Evolutionary conservation across 2,888 invertebrate genomes (phyloP).

Genomic region (Gandaritis pyraliata): DNA sequence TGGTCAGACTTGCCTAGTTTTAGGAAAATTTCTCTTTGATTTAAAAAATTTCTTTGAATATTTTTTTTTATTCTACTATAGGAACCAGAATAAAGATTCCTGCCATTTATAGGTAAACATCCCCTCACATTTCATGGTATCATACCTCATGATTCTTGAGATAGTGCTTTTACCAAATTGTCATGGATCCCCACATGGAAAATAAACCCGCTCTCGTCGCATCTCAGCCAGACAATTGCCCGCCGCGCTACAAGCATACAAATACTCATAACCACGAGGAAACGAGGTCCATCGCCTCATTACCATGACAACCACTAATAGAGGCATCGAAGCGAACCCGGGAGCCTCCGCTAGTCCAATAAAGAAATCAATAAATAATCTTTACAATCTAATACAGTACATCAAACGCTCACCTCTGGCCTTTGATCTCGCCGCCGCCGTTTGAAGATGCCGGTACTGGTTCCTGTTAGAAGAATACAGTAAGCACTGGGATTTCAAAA

Average conservation of each 20-base stretch:
- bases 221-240: background rate
- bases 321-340: slow-evolving; percentile 24
- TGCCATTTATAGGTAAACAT: too few species aligned
- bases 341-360: slow-evolving; percentile 34
- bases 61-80: too few species aligned
- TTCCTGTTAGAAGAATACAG: slow-evolving; percentile 66
- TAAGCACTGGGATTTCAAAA: slow-evolving; percentile 59
- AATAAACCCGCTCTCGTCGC: background rate
- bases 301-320: slow-evolving; percentile 27
- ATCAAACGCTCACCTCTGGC: slow-evolving; percentile 36
- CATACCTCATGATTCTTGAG: too few species aligned
- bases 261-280: background rate
- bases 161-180: too few species aligned
- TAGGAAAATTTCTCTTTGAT: too few species aligned
- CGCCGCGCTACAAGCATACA: background rate
- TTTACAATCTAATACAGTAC: slow-evolving; percentile 41
- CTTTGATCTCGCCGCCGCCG: slow-evolving; percentile 45
- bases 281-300: slow-evolving; percentile 8
- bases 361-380: slow-evolving; percentile 47
- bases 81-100: too few species aligned
- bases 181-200: too few species aligned
- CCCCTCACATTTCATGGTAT: too few species aligned
- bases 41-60: too few species aligned
- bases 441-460: slow-evolving; percentile 70
- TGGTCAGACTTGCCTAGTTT: too few species aligned